phyloP scores from a whole-genome alignment of 2,888 invertebrate species.

The Quadroppia sp. region DNA sequence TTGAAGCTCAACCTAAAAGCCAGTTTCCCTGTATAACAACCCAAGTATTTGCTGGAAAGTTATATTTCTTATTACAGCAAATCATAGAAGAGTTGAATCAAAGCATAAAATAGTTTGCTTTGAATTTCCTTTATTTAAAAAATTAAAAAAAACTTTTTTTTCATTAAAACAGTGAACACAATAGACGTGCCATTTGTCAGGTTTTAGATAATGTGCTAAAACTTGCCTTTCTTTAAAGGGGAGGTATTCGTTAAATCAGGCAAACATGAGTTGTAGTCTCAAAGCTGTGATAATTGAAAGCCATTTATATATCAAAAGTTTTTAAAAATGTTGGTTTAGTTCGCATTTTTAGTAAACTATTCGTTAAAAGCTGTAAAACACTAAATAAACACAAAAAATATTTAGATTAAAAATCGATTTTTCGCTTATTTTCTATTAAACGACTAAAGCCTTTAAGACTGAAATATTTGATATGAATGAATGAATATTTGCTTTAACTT shows the following conservation, averaged over 20 bases:
- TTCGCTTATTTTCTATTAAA: slow-evolving; percentile 24
- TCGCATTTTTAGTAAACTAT: slow-evolving; percentile 1
- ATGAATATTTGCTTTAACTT: slow-evolving; percentile 5
- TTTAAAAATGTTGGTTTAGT: slow-evolving; percentile 9
- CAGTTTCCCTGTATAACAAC: slow-evolving; percentile 8
- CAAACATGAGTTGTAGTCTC: slow-evolving; percentile 24
- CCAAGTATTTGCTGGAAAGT: slow-evolving; percentile 19
- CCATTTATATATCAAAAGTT: slow-evolving; percentile 25
- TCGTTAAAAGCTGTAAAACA: not conserved
- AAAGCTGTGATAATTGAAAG: slow-evolving; percentile 26
- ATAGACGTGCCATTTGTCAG: slow-evolving; percentile 34
- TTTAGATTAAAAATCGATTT: slow-evolving; percentile 31
- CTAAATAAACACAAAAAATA: slow-evolving; percentile 5
- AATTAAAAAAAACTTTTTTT: slow-evolving; percentile 22
- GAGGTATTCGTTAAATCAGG: slow-evolving; percentile 24
- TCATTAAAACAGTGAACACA: not conserved
- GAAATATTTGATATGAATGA: slow-evolving; percentile 23
- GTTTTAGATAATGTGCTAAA: slow-evolving; percentile 30
- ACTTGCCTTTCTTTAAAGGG: not conserved
- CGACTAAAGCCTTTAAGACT: slow-evolving; percentile 20
- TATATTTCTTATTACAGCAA: slow-evolving; percentile 19
- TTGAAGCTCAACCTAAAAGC: slow-evolving; percentile 14
- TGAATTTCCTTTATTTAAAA: slow-evolving; percentile 12
- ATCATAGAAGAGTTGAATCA: slow-evolving; percentile 4
- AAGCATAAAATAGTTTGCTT: not conserved